Evolutionary conservation across 2,888 invertebrate species (phyloP), one percentile per base, ranked within the genome.

Genomic region (Dioctria rufipes): DNA sequence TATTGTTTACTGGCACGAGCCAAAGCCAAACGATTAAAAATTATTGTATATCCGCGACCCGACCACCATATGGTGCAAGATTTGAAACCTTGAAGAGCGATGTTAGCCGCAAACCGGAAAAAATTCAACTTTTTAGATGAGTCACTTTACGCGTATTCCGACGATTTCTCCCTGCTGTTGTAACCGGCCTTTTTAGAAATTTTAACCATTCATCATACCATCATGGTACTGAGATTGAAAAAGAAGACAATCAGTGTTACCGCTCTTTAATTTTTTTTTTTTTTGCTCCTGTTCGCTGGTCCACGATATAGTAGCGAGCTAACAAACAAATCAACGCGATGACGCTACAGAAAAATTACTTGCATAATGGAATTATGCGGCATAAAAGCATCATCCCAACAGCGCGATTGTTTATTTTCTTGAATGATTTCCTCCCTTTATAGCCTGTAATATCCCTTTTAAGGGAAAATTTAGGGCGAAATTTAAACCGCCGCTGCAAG

Each of bases 361-460:
- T 75, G 49, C 65, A 58, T 77, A 40, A 60, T 69, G 75, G 49
- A 80, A 80, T 54, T 39, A 63, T 49, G n/a, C 67, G 46, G 63
- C 37, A 78, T 78, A 71, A 51, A 79, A 79, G 63, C 51, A 75
- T 73, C 71, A 78, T 66, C 81, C 81, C 80, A 58, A 73, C 66
- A 25, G 25, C 25, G 82, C 81, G 81, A 83, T 82, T 83, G 71
- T 80, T 81, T 81, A 79, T 83, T 73, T 83, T 83, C 80, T 80
- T 78, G 77, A 81, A 71, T 82, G 83, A 83, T 84, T 83, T 84
- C 78, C 81, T 82, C 63, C 80, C 81, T 83, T 84, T 84, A 81
- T 82, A 13, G 82, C 67, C 82, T 81, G 71, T 83, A 83, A 83
- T 83, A 81, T 82, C 82, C 81, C 66, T 82, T 81, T 75, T 82